Percentiles rank a stretch among this genome's conserved stretches.
Evolutionary conservation across 2,888 invertebrate species (phyloP).

Genomic region (Ornithoptera alexandrae): DNA sequence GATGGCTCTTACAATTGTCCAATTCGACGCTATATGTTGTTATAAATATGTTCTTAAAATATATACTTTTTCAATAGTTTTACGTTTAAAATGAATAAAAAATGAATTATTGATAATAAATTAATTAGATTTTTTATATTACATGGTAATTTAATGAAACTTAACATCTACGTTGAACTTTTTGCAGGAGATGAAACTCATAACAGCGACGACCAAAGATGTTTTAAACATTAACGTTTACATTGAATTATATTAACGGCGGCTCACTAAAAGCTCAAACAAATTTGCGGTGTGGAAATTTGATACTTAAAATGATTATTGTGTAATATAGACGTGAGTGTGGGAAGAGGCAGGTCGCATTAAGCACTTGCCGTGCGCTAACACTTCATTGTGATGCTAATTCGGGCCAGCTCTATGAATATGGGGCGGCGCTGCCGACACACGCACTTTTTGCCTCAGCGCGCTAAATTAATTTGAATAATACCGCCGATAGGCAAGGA

Average conservation of each 20-base stretch:
- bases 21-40: too few species aligned
- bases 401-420: slow-evolving; percentile 76
- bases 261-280: slow-evolving; percentile 54
- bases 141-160: too few species aligned
- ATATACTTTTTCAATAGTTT: too few species aligned
- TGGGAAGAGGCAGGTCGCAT: slow-evolving; percentile 69
- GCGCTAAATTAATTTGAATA: slow-evolving; percentile 78
- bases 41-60: too few species aligned
- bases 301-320: slow-evolving; percentile 70
- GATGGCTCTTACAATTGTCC: background rate
- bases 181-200: background rate
- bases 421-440: slow-evolving; percentile 65
- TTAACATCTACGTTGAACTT: background rate
- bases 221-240: slow-evolving; percentile 32
- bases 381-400: slow-evolving; percentile 80
- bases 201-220: slow-evolving; percentile 18
- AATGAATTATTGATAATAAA: too few species aligned
- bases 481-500: slow-evolving; percentile 74
- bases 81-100: too few species aligned
- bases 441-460: slow-evolving; percentile 75
- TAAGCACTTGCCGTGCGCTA: slow-evolving; percentile 69
- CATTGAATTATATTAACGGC: slow-evolving; percentile 50
- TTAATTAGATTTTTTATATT: too few species aligned
- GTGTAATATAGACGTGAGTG: slow-evolving; percentile 62
- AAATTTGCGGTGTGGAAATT: slow-evolving; percentile 64